Conservation (phyloP, 2,113 vertebrate genomes). For the Camelus dromedarius region DNA sequence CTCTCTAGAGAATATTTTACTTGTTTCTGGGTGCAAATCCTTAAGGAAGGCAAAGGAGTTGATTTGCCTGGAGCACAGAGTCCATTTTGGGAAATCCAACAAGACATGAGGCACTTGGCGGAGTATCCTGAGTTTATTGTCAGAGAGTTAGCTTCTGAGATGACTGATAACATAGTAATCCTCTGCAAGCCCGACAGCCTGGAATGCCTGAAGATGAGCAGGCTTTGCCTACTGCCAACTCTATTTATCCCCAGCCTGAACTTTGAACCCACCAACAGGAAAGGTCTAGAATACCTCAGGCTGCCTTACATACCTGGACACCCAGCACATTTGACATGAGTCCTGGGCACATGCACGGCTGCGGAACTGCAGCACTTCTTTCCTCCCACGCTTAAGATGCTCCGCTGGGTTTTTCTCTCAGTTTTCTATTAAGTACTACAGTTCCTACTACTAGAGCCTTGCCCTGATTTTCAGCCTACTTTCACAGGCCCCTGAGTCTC, state of each 20-base stretch:
- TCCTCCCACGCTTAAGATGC: neutral
- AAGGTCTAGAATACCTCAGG: neutral
- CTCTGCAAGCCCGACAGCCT: neutral
- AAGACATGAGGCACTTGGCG: neutral
- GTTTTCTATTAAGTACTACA: conserved; percentile 26
- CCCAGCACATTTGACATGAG: neutral
- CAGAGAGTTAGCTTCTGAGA: neutral
- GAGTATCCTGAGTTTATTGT: neutral
- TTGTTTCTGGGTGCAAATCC: neutral
- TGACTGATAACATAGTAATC: neutral
- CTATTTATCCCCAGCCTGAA: neutral
- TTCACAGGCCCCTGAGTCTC: neutral
- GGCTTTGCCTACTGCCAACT: neutral
- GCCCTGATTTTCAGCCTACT: neutral
- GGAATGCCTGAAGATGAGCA: neutral
- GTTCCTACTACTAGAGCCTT: neutral
- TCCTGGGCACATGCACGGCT: neutral
- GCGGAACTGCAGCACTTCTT: neutral
- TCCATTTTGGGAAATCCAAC: neutral
- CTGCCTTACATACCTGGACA: neutral
- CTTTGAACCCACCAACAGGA: neutral
- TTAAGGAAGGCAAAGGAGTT: conserved; percentile 31
- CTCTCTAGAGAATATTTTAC: conserved; percentile 6
- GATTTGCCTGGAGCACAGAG: neutral
- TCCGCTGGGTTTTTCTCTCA: neutral